Evolutionary conservation across 2,888 invertebrate genomes (phyloP), one percentile per base, ranked within the genome.

Genomic region (Phania funesta): DNA sequence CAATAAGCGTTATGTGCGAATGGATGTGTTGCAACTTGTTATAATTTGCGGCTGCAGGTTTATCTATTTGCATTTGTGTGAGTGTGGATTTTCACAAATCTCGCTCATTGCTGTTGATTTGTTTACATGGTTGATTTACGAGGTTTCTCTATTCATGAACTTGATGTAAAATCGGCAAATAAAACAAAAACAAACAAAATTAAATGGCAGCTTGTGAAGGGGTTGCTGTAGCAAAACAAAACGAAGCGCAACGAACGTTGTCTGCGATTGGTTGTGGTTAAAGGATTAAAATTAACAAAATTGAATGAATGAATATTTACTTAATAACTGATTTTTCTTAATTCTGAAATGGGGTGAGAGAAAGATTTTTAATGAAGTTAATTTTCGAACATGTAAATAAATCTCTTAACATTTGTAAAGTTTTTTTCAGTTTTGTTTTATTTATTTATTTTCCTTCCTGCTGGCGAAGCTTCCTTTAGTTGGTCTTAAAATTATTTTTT

Each of bases 231-330:
- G n/a, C 29, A 9, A 24, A 80, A 54, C 18, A 68, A 68, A 41
- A 32, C 9, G 22, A 54, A 44, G 22, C 52, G 26, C 32, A 46
- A 22, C 8, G 16, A 44, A 46, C 78, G 52, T 48, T 78, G 70
- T 75, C 60, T 52, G 64, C 64, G 65, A 82, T 82, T 82, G 78
- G 82, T 78, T 82, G 58, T 46, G 82, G 82, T 82, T 74, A 78
- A 75, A 71, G 82, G 82, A 82, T 82, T 82, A 82, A 78, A 82
- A 82, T 82, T 82, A 82, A 78, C 74, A 50, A 78, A 82, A 82
- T 78, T 64, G 64, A 68, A 82, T 82, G 64, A 68, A 82, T 82
- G 74, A 74, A 73, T 82, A 78, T 82, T 82, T 78, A 78, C 78
- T 82, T 75, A 75, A 78, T 58, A 75, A 56, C 29, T 52, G 65